phyloP scores from a whole-genome alignment of 2,888 invertebrate genomes.

The Ametastegia equiseti region DNA sequence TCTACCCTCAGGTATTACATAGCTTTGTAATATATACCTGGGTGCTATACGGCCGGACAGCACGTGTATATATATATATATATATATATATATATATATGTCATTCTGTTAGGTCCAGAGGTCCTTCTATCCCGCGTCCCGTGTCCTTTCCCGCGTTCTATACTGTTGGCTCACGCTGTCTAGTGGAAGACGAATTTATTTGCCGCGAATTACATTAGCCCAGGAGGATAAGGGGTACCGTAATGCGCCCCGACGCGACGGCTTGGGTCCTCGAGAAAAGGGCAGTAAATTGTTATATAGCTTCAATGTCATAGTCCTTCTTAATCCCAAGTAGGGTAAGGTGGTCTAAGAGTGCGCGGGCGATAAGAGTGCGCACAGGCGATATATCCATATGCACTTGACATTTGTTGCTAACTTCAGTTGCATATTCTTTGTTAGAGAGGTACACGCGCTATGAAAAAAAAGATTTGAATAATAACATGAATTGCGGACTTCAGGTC shows the following conservation, averaged over 20 bases:
- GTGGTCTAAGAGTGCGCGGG: too few species aligned
- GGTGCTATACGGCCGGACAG: not conserved
- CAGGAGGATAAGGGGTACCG: conserved; percentile 9
- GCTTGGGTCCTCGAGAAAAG: not conserved
- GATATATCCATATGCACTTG: too few species aligned
- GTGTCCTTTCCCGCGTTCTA: not conserved
- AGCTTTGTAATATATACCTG: too few species aligned
- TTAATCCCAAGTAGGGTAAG: not conserved
- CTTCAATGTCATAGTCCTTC: not conserved
- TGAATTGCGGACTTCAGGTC: too few species aligned
- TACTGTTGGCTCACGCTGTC: conserved; percentile 28
- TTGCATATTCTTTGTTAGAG: too few species aligned
- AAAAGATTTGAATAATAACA: too few species aligned
- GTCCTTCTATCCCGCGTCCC: too few species aligned
- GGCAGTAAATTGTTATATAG: conserved; percentile 21
- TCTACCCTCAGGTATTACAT: too few species aligned
- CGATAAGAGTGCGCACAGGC: too few species aligned
- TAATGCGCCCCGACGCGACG: conserved; percentile 33
- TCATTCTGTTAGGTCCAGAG: too few species aligned
- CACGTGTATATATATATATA: not conserved
- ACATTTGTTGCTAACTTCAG: too few species aligned
- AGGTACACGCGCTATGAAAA: too few species aligned
- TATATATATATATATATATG: not conserved
- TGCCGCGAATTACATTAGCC: conserved; percentile 30
- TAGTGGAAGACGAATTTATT: conserved; percentile 42